These are phyloP conservation scores for Trilocha varians DNA, from an alignment of 2,888 invertebrate species.

Conservation along the genomic window DNA sequence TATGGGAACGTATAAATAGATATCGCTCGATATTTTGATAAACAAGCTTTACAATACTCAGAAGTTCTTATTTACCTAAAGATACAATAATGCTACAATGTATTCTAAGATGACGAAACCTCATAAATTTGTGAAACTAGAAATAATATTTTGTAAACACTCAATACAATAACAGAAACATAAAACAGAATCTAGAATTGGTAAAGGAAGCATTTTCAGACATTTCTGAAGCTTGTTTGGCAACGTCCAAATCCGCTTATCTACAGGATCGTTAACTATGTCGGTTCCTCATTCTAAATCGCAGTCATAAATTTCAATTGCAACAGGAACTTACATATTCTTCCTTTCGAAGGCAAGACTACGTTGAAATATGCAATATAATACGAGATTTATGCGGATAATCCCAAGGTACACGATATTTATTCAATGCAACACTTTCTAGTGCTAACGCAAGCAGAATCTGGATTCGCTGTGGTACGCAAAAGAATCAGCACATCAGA, in stretches of 20 bases:
- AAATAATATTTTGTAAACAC: background rate
- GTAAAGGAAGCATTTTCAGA: background rate
- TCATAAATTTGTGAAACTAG: no score
- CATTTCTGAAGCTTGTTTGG: constrained; percentile 18
- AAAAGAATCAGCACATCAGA: constrained; percentile 49
- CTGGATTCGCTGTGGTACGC: constrained; percentile 43
- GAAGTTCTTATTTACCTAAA: no score
- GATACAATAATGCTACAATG: no score
- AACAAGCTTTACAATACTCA: no score
- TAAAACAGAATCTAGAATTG: background rate
- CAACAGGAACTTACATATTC: background rate
- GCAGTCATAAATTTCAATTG: background rate
- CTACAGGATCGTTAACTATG: constrained; percentile 25
- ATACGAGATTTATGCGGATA: constrained; percentile 8
- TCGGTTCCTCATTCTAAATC: constrained; percentile 8
- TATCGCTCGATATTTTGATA: no score
- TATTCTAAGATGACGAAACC: no score
- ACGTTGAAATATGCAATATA: background rate
- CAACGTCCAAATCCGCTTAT: constrained; percentile 31
- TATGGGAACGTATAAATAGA: no score
- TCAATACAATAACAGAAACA: background rate
- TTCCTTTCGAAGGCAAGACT: background rate
- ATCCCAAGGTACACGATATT: constrained; percentile 29
- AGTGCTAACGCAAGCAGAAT: constrained; percentile 59
- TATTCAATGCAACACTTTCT: constrained; percentile 36